Conservation (phyloP, 2,113 vertebrate genomes). For the Stercorarius parasiticus region DNA sequence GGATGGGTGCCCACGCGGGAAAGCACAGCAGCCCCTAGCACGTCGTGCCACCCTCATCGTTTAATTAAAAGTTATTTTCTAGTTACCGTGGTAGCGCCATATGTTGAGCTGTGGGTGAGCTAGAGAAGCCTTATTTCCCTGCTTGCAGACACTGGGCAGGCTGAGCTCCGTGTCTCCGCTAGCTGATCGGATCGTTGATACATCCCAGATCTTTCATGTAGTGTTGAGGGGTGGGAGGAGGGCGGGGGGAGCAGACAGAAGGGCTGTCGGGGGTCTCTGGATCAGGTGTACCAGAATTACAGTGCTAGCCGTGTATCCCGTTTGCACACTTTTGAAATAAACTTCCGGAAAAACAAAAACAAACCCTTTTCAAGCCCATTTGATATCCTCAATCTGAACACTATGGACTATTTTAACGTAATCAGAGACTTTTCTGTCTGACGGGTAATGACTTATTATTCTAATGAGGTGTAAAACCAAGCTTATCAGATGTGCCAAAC, state of each 20-base stretch:
- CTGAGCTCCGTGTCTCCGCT: slow-evolving; percentile 41
- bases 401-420: neutral
- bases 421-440: neutral
- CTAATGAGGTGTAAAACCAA: neutral
- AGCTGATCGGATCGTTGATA: slow-evolving; percentile 3
- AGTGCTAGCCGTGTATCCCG: slow-evolving; percentile 4
- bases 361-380: neutral
- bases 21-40: slow-evolving; percentile 85
- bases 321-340: slow-evolving; percentile 61
- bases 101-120: slow-evolving; percentile 65
- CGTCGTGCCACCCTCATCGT: neutral
- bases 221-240: neutral
- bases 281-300: neutral
- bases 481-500: neutral
- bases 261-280: neutral
- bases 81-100: slow-evolving; percentile 71
- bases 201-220: neutral
- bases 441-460: neutral
- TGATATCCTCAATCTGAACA: neutral
- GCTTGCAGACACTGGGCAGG: slow-evolving; percentile 27
- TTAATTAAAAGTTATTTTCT: slow-evolving; percentile 54
- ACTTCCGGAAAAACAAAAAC: neutral
- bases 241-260: neutral
- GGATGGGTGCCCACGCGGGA: slow-evolving; percentile 91
- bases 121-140: slow-evolving; percentile 57